Base-by-base conservation (phyloP, 64 coral and sea anemone species). In the Orbicella faveolata region DNA sequence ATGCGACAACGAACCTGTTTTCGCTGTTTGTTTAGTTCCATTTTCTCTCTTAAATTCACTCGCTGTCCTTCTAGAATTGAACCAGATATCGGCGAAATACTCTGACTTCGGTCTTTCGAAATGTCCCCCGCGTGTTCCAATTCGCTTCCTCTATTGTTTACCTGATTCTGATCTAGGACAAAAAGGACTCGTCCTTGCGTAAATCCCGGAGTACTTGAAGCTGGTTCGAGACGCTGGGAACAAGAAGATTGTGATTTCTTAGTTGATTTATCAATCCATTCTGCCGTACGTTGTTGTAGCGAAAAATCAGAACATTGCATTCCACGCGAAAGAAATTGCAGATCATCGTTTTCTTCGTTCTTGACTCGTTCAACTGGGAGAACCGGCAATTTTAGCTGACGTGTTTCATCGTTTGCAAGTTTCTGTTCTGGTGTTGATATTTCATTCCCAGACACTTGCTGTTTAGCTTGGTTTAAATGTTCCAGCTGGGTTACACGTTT, bases 1-100 rank as follows among this genome's bases (percentile, higher is more conserved):
- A 11, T 36, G 26, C 51, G 48, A 85, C 82, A 52, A 39, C 51
- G 23, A 36, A 36, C 1, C 53, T 85, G 64, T 66, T 72, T 33
- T 36, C 37, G 63, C 20, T 72, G 35, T 53, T 37, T 52, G 20
- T 53, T 70, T 26, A 65, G 23, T 6, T n/a, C 39, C 21, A 21
- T 65, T 21, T 73, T 85, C 44, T 70, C 21, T 19, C 82, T 41
- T 72, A 85, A 52, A 6, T 68, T 85, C 12, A 85, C 21, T 72
- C 64, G 20, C 72, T 85, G 65, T 13, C 82, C 82, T 35, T 85
- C 36, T 1, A 85, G 41, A 52, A 85, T 26, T 73, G 82, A 85
- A 72, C 36, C 3, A 16, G 35, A 26, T 16, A 72, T 37, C 44
- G 82, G 66, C 36, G 73, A 51, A 52, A 25, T 4, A 39, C 37